Evolutionary conservation across 2,113 vertebrate species (phyloP).

Genomic region (Rhagologus leucostigma): DNA sequence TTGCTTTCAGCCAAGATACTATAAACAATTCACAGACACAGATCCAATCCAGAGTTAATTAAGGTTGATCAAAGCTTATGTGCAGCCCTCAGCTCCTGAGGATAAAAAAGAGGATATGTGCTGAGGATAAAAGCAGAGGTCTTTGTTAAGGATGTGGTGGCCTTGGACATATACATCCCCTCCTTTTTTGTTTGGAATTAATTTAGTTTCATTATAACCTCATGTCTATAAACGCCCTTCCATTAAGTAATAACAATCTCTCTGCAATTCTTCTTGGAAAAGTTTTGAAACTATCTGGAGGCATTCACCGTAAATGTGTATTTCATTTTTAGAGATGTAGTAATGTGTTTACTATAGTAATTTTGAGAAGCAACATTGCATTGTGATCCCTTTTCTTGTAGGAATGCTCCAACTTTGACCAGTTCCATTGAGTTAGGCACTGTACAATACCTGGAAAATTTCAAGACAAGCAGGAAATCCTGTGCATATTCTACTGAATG

Average conservation of each 20-base stretch:
- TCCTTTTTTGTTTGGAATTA: conserved; percentile 27
- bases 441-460: background rate
- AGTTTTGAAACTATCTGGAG: conserved; percentile 8
- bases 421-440: background rate
- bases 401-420: background rate
- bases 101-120: background rate
- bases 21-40: conserved; percentile 54
- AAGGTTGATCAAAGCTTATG: conserved; percentile 51
- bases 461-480: background rate
- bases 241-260: conserved; percentile 31
- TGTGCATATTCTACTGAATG: background rate
- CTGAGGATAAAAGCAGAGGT: conserved; percentile 35
- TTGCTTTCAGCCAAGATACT: conserved; percentile 21
- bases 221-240: conserved; percentile 24
- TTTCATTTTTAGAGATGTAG: conserved; percentile 24
- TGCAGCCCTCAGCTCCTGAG: background rate
- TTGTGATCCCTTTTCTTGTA: background rate
- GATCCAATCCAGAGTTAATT: conserved; percentile 41
- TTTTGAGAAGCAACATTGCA: background rate
- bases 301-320: background rate
- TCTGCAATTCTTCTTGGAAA: conserved; percentile 34
- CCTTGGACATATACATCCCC: conserved; percentile 17
- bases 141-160: conserved; percentile 20
- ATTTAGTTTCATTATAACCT: conserved; percentile 53
- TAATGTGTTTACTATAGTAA: background rate